Evolutionary conservation across 2,797 vertebrate genomes (phyloP).

Genomic region (Podargus strigoides): DNA sequence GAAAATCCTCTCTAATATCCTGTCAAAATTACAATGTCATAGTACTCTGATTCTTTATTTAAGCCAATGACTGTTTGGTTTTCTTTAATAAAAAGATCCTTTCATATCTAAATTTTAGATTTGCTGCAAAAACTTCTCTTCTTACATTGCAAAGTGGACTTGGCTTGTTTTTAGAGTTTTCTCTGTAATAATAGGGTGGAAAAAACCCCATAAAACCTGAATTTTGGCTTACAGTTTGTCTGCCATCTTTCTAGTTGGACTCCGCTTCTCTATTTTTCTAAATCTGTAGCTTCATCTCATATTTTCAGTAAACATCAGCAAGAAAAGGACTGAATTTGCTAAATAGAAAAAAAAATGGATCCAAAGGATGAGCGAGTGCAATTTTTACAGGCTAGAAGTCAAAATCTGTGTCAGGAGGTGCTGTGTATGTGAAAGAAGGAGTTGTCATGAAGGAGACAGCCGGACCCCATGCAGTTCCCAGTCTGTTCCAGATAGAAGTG

Average conservation of each 20-base stretch:
- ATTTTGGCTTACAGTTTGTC: background rate
- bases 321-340: slow-evolving; percentile 16
- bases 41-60: background rate
- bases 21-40: slow-evolving; percentile 24
- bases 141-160: background rate
- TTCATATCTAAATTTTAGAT: slow-evolving; percentile 3
- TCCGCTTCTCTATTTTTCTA: background rate
- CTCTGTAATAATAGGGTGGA: background rate
- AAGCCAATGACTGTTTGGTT: background rate
- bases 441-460: background rate
- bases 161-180: background rate
- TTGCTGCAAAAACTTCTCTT: background rate
- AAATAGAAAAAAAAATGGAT: background rate
- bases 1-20: slow-evolving; percentile 31
- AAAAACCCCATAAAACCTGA: background rate
- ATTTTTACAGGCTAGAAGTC: background rate
- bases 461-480: background rate
- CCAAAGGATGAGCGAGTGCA: background rate
- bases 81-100: background rate
- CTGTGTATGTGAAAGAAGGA: slow-evolving; percentile 9
- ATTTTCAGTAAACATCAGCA: background rate
- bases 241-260: background rate
- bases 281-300: background rate
- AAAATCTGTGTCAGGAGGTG: slow-evolving; percentile 7
- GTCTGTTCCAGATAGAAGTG: background rate